A percentile compares a stretch with the other conserved stretches of the same genome.
Evolutionary conservation across 1,140 invertebrate species (phyloP).

Genomic region (Penaeus japonicus): DNA sequence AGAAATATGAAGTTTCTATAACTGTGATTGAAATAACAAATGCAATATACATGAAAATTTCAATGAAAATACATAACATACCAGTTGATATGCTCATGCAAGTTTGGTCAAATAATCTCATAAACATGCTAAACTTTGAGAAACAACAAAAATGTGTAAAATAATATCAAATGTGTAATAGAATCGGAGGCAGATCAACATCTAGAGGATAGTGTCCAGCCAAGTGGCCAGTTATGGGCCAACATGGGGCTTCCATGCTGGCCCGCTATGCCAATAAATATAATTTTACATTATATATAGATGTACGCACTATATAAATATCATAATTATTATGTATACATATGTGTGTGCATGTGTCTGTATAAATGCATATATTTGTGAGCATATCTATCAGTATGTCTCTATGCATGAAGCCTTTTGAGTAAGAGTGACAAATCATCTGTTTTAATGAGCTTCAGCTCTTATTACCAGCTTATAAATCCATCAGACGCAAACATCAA

Average conservation of each 20-base stretch:
- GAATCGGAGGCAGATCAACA: no score
- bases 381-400: background rate
- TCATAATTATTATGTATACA: background rate
- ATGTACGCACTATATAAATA: background rate
- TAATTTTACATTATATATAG: background rate
- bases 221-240: no score
- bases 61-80: background rate
- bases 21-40: background rate
- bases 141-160: background rate
- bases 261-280: background rate
- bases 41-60: background rate
- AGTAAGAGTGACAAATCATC: no score
- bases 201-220: no score
- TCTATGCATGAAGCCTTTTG: no score
- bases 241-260: background rate
- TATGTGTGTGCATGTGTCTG: background rate
- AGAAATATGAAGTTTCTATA: no score
- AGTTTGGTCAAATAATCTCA: background rate
- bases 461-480: no score
- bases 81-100: background rate
- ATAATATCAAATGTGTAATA: no score
- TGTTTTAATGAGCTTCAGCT: no score
- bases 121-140: background rate
- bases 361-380: constrained; percentile 11
- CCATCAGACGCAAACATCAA: no score